These are phyloP conservation scores for Eupithecia inturbata DNA, from an alignment of 2,888 invertebrate genomes.

Conservation along the genomic window DNA sequence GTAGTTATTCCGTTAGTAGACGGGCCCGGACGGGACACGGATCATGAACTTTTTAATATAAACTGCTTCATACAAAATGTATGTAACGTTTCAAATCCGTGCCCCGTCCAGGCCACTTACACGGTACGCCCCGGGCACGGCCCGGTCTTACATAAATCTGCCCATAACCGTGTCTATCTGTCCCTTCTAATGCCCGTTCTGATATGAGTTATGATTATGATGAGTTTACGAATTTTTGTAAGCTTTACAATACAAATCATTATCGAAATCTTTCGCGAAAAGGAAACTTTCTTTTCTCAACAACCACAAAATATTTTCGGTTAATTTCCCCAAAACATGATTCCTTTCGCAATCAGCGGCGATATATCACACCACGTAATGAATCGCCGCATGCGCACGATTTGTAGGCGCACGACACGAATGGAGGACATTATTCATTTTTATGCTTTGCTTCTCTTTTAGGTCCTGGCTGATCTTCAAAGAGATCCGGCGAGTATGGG, in stretches of 20 bases:
- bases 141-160: too few species aligned
- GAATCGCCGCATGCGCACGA: constrained; percentile 78
- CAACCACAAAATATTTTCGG: constrained; percentile 30
- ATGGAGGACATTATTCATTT: constrained; percentile 38
- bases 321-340: constrained; percentile 46
- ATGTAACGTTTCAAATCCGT: too few species aligned
- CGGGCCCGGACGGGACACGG: too few species aligned
- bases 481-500: neutral
- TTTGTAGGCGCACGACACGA: constrained; percentile 74
- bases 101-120: too few species aligned
- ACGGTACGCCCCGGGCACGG: too few species aligned
- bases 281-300: neutral
- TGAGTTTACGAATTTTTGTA: neutral
- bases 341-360: constrained; percentile 57
- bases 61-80: too few species aligned
- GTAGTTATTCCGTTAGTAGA: too few species aligned
- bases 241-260: neutral
- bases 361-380: constrained; percentile 72
- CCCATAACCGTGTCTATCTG: neutral
- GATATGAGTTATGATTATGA: too few species aligned
- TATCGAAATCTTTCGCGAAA: neutral
- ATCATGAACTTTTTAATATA: too few species aligned
- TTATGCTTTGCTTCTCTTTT: constrained; percentile 19
- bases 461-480: neutral
- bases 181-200: neutral